Evolutionary conservation across 2,797 vertebrate species (phyloP).

Genomic region (Dendrocincla tyrannina): DNA sequence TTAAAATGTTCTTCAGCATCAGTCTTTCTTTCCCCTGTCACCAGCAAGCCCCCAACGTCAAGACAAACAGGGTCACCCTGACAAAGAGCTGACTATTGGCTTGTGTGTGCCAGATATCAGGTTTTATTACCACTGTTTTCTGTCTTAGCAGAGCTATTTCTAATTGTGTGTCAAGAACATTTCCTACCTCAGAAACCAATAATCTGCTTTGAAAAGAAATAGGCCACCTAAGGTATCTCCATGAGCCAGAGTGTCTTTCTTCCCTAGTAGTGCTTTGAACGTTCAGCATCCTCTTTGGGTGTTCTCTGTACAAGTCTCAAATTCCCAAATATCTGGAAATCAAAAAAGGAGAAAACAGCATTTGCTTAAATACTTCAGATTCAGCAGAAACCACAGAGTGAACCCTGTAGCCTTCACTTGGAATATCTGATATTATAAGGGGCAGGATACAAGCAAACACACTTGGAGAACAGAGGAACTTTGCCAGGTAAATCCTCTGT

Average conservation of each 20-base stretch:
- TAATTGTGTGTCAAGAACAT: slow-evolving; percentile 11
- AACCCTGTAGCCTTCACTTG: not conserved
- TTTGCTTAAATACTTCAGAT: not conserved
- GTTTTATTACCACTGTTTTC: slow-evolving; percentile 13
- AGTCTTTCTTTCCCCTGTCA: not conserved
- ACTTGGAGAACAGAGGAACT: not conserved
- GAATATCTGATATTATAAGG: not conserved
- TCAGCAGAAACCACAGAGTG: not conserved
- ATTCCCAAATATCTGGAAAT: not conserved
- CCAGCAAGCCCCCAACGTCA: not conserved
- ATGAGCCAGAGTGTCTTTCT: not conserved
- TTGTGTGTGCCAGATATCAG: slow-evolving; percentile 11
- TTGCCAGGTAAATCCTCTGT: not conserved
- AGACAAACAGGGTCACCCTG: slow-evolving; percentile 36
- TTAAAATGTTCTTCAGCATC: not conserved
- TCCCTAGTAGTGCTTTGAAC: not conserved
- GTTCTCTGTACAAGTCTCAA: not conserved
- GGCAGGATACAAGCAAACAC: not conserved
- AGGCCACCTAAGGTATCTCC: not conserved
- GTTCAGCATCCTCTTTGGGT: not conserved
- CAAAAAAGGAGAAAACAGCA: not conserved
- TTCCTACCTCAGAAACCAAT: slow-evolving; percentile 8
- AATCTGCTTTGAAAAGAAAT: not conserved
- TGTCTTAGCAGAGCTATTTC: not conserved
- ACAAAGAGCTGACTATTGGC: slow-evolving; percentile 31